These are phyloP conservation scores for Arion vulgaris DNA, from an alignment of 1,140 invertebrate species.

Conservation along the genomic window DNA sequence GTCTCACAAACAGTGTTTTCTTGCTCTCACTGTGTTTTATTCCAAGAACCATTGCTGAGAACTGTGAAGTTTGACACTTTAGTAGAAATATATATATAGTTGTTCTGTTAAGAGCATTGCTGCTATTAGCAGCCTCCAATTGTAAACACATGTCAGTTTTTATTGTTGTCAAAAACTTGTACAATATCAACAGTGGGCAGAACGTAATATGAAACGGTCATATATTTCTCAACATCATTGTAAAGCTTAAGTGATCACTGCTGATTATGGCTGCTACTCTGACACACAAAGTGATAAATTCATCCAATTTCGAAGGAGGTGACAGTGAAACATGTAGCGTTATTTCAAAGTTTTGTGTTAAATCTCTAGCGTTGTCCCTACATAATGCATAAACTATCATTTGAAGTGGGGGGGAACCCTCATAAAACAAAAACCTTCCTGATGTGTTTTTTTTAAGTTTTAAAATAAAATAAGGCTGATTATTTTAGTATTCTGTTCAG, in stretches of 20 bases:
- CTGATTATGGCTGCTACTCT: background rate
- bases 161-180: background rate
- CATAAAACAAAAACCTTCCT: too few relatives aligned
- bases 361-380: too few relatives aligned
- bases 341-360: too few relatives aligned
- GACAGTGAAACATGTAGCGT: too few relatives aligned
- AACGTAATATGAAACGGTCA: background rate
- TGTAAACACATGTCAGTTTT: background rate
- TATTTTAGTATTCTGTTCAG: too few relatives aligned
- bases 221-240: background rate
- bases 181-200: background rate
- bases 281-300: too few relatives aligned
- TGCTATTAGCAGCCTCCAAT: background rate
- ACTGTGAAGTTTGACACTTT: slow-evolving; percentile 34
- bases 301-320: too few relatives aligned
- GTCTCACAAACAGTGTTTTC: slow-evolving; percentile 5
- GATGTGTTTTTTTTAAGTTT: too few relatives aligned
- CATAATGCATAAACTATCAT: too few relatives aligned
- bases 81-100: too few relatives aligned
- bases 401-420: too few relatives aligned
- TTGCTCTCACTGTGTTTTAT: background rate
- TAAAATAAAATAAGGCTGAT: too few relatives aligned
- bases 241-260: slow-evolving; percentile 16
- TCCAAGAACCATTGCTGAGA: background rate
- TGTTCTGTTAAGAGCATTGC: background rate